A percentile compares a stretch with the other conserved stretches of the same genome.
These are phyloP conservation scores for Anagrus nilaparvatae DNA, from an alignment of 1,140 invertebrate species.

Conservation along the genomic window DNA sequence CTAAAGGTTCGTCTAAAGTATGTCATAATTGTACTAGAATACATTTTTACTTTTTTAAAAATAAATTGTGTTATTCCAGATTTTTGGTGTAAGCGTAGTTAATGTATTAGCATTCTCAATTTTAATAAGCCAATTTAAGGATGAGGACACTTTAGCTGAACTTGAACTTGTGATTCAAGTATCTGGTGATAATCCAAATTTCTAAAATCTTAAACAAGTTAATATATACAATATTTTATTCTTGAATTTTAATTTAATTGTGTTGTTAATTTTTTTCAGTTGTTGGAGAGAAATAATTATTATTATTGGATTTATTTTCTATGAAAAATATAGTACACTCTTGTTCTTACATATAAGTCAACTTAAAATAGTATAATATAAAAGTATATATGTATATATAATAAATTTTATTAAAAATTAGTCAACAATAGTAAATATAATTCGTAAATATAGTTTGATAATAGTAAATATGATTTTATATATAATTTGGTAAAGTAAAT, in stretches of 20 bases:
- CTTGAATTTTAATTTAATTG: neutral
- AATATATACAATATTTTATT: neutral
- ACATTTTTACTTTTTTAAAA: constrained; percentile 9
- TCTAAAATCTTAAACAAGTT: constrained; percentile 30
- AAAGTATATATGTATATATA: too few species aligned
- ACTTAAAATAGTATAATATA: too few species aligned
- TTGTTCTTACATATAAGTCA: too few species aligned
- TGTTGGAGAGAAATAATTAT: constrained; percentile 66
- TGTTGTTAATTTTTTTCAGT: constrained; percentile 25
- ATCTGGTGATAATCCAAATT: constrained; percentile 28
- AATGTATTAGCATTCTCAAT: constrained; percentile 64
- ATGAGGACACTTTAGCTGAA: constrained; percentile 79
- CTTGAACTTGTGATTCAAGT: constrained; percentile 57
- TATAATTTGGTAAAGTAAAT: too few species aligned
- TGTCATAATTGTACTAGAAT: neutral
- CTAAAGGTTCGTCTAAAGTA: constrained; percentile 43
- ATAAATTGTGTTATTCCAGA: constrained; percentile 40
- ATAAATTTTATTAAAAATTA: too few species aligned
- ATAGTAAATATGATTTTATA: too few species aligned
- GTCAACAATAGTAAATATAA: too few species aligned
- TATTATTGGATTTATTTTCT: too few species aligned
- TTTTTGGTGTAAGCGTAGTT: constrained; percentile 65
- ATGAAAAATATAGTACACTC: too few species aligned
- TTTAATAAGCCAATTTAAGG: constrained; percentile 73
- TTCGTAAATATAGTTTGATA: too few species aligned